phyloP scores from a whole-genome alignment of 1,140 invertebrate species.

The Thaumatotibia leucotreta region DNA sequence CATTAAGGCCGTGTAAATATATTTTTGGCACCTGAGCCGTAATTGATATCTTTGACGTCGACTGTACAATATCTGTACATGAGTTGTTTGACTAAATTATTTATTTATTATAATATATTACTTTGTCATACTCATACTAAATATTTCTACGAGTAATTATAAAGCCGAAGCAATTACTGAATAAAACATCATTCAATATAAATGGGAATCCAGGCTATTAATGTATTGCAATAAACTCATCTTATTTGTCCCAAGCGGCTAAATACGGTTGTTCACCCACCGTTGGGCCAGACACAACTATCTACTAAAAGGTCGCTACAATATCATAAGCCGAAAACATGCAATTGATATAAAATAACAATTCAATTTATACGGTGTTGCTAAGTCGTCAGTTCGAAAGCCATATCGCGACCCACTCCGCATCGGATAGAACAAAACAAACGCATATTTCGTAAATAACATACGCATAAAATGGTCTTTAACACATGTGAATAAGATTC shows the following conservation, averaged over 20 bases:
- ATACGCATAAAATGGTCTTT: background rate
- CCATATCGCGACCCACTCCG: slow-evolving; percentile 67
- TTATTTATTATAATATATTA: too few relatives aligned
- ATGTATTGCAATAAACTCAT: background rate
- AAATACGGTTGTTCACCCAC: background rate
- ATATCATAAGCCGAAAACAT: background rate
- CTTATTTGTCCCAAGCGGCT: background rate
- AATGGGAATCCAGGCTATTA: slow-evolving; percentile 8
- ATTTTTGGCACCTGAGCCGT: too few relatives aligned
- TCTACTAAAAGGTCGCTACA: background rate
- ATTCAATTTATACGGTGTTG: slow-evolving; percentile 60
- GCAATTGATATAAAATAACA: slow-evolving; percentile 33
- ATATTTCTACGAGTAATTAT: too few relatives aligned
- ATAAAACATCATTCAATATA: background rate
- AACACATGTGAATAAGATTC: background rate
- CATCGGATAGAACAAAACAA: background rate
- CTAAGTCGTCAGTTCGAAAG: slow-evolving; percentile 63
- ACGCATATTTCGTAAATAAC: background rate
- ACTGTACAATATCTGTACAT: too few relatives aligned
- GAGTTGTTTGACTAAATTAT: too few relatives aligned
- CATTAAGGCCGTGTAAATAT: too few relatives aligned
- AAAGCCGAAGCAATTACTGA: too few relatives aligned
- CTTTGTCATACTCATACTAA: too few relatives aligned
- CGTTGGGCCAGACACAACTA: background rate
- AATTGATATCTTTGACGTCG: too few relatives aligned